Evolutionary conservation across 2,797 vertebrate species (phyloP).

Genomic region (Morus bassanus): DNA sequence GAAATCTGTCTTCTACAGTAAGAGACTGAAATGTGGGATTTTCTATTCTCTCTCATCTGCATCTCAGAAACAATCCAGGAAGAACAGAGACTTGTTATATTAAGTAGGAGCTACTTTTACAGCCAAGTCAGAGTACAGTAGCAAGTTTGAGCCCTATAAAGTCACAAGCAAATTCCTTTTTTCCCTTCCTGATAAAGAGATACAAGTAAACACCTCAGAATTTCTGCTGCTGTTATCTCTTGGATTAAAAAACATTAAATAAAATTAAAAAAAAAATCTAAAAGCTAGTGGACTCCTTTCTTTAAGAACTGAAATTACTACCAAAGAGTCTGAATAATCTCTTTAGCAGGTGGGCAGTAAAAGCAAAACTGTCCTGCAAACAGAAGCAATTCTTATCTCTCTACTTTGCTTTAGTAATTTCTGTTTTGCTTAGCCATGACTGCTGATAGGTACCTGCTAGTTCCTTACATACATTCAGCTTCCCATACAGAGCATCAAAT

Average conservation of each 20-base stretch:
- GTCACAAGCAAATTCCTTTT: constrained; percentile 22
- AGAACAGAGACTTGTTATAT: not conserved
- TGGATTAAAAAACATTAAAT: not conserved
- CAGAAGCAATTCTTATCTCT: not conserved
- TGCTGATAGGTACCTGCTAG: constrained; percentile 45
- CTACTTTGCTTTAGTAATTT: constrained; percentile 52
- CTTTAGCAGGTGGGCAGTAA: not conserved
- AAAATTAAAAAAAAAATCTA: not conserved
- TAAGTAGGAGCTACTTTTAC: constrained; percentile 13
- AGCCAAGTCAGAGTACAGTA: not conserved
- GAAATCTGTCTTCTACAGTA: constrained; percentile 38
- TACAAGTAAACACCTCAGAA: not conserved
- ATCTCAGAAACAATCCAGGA: constrained; percentile 1
- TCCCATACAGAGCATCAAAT: constrained; percentile 56
- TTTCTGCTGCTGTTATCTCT: constrained; percentile 1
- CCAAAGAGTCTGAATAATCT: not conserved
- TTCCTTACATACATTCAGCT: constrained; percentile 50
- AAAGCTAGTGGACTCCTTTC: not conserved
- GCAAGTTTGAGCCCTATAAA: constrained; percentile 11
- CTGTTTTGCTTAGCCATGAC: not conserved
- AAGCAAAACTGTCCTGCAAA: not conserved
- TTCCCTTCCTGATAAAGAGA: not conserved
- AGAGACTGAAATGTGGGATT: constrained; percentile 20
- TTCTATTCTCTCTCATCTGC: constrained; percentile 12
- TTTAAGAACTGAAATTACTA: constrained; percentile 18